Evolutionary conservation across 2,113 vertebrate genomes (phyloP).

Genomic region (Lepus timidus): DNA sequence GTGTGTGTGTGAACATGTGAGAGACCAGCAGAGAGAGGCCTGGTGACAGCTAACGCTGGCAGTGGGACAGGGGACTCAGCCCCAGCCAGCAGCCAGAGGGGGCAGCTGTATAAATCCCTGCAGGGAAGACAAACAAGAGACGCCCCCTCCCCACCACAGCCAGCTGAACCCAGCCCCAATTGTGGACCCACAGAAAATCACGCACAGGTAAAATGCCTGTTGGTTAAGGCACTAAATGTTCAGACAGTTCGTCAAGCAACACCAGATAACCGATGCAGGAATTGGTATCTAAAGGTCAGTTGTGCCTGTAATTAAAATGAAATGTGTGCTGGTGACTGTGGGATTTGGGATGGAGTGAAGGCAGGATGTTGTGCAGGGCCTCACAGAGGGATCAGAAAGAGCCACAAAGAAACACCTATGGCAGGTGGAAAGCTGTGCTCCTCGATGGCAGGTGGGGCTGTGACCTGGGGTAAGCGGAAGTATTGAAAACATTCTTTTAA

Average conservation of each 20-base stretch:
- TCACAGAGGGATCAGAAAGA: neutral
- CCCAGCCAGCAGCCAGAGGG: neutral
- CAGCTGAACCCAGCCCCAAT: neutral
- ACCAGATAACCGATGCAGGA: neutral
- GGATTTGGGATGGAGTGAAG: neutral
- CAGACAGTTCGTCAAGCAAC: neutral
- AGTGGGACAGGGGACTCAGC: neutral
- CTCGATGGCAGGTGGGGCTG: neutral
- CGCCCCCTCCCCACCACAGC: too few relatives aligned
- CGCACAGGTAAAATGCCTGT: neutral
- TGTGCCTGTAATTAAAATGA: neutral
- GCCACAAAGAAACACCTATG: neutral
- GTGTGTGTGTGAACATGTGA: too few relatives aligned
- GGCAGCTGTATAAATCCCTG: neutral
- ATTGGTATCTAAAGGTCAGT: neutral
- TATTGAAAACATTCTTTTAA: too few relatives aligned
- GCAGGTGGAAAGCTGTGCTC: neutral
- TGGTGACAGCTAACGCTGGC: neutral
- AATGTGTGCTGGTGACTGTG: neutral
- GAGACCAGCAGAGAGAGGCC: neutral
- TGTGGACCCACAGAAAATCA: neutral
- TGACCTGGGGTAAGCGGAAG: neutral
- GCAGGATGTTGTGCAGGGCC: neutral
- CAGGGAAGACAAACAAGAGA: neutral
- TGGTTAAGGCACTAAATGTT: neutral